phyloP scores from a whole-genome alignment of 1,140 invertebrate genomes.

The Phocides pigmalion region DNA sequence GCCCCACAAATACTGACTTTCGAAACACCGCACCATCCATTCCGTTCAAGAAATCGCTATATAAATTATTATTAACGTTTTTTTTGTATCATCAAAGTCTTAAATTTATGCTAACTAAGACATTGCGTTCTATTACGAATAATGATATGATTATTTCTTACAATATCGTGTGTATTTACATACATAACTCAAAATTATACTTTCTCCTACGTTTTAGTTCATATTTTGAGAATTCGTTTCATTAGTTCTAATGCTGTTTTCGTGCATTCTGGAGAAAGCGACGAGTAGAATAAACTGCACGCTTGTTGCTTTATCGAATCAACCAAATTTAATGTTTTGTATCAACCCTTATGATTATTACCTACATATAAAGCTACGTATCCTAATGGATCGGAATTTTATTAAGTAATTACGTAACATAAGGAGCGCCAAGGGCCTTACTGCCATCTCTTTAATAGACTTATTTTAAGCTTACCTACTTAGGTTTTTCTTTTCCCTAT shows the following conservation, averaged over 20 bases:
- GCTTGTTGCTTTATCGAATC: constrained; percentile 5
- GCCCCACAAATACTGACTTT: constrained; percentile 69
- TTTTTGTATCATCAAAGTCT: constrained; percentile 50
- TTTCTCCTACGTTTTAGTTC: constrained; percentile 28
- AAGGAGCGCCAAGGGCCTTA: too few relatives aligned
- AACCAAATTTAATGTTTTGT: background rate
- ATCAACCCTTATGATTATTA: too few relatives aligned
- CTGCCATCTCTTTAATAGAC: too few relatives aligned
- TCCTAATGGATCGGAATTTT: too few relatives aligned
- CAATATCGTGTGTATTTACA: constrained; percentile 4
- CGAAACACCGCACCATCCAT: constrained; percentile 59
- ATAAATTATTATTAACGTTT: constrained; percentile 55
- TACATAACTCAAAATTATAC: constrained; percentile 17
- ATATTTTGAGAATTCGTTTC: constrained; percentile 20
- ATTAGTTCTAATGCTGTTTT: constrained; percentile 19
- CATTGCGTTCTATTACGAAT: constrained; percentile 35
- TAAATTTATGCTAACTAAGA: constrained; percentile 65
- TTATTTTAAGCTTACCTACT: too few relatives aligned
- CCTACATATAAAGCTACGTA: too few relatives aligned
- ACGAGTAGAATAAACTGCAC: background rate
- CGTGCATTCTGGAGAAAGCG: constrained; percentile 24
- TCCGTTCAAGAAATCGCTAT: constrained; percentile 52
- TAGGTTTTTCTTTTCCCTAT: too few relatives aligned
- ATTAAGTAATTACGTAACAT: too few relatives aligned
- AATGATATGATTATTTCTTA: constrained; percentile 25